phyloP scores from a whole-genome alignment of 2,888 invertebrate species.

The Thecocarcelia acutangulata region DNA sequence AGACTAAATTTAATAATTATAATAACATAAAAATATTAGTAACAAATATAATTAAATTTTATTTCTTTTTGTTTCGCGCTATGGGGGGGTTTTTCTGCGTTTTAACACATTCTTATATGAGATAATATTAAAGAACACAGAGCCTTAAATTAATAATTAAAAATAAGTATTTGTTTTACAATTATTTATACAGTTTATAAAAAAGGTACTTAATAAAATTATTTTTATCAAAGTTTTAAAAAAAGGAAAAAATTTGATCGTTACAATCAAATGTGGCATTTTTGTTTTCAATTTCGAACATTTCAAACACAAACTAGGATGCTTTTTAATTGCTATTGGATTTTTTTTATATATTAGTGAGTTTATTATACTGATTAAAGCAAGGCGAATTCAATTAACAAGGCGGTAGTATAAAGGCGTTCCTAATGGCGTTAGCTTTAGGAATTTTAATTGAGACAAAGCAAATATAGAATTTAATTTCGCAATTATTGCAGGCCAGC shows the following conservation, averaged over 20 bases:
- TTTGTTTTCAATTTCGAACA: slow-evolving; percentile 8
- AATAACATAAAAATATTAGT: slow-evolving; percentile 58
- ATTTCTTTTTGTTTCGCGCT: slow-evolving; percentile 35
- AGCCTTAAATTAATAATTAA: slow-evolving; percentile 46
- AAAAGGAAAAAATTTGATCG: slow-evolving; percentile 20
- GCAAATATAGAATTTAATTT: too few species aligned
- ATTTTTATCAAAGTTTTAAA: slow-evolving; percentile 19
- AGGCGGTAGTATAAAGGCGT: too few species aligned
- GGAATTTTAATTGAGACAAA: too few species aligned
- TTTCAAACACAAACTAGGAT: too few species aligned
- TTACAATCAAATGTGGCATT: slow-evolving; percentile 23
- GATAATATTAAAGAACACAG: slow-evolving; percentile 41
- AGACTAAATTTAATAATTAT: slow-evolving; percentile 34
- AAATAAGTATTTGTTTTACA: slow-evolving; percentile 38
- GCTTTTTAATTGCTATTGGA: too few species aligned
- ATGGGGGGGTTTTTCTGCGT: slow-evolving; percentile 11
- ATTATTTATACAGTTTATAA: slow-evolving; percentile 48
- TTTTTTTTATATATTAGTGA: too few species aligned
- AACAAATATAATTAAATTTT: slow-evolving; percentile 49
- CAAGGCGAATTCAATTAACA: too few species aligned
- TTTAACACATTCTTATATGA: slow-evolving; percentile 18
- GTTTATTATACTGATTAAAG: too few species aligned
- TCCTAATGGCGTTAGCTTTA: too few species aligned
- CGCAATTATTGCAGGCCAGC: too few species aligned
- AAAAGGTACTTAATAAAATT: slow-evolving; percentile 60